Base-by-base conservation (phyloP, 2,797 vertebrate genomes). In the Manis javanica region DNA sequence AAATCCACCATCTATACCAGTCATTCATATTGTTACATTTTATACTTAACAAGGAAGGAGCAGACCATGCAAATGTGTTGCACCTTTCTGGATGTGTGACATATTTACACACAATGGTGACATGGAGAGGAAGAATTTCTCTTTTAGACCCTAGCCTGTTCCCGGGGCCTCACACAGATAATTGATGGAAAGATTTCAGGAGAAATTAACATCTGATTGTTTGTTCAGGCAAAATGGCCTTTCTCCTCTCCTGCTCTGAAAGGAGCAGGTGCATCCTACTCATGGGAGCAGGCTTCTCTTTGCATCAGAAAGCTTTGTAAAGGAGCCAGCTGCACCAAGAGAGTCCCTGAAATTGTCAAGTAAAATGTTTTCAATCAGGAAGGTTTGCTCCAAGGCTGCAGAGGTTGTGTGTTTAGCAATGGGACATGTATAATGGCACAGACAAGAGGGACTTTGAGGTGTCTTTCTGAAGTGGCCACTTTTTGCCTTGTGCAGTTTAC, bases 261-360 rank as follows among this genome's bases (percentile, higher is more conserved):
- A 92, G 79, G 69, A 95, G 72, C 9, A 26, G 34, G 77, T 85
- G 81, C 51, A 59, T 87, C 57, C 21, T 82, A 19, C 21, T 72
- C 72, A 15, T 29, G n/a, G 15, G 84, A 85, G 37, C 42, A 53
- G 59, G 46, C 79, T 84, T 92, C 72, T 93, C 83, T 57, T 49
- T 87, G 84, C 57, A 74, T 77, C 69, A 85, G 1, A 86, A 94
- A 84, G 49, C 87, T 78, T 91, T 78, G 51, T 82, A 91, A 83
- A 82, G 71, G 23, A 92, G 42, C 51, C 51, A 68, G 55, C n/a
- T 83, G 39, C 23, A 79, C 31, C 42, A 18, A 46, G 19, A 34
- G 49, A 57, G 57, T 46, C 42, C 74, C 34, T 34, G 31, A 51
- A 81, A 92, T 79, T 95, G 51, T 68, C 29, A 18, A 31, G 49